Percentiles rank a stretch among this genome's conserved stretches.
Conservation (phyloP, 2,797 vertebrate genomes). For the Melanotaenia trifasciata region DNA sequence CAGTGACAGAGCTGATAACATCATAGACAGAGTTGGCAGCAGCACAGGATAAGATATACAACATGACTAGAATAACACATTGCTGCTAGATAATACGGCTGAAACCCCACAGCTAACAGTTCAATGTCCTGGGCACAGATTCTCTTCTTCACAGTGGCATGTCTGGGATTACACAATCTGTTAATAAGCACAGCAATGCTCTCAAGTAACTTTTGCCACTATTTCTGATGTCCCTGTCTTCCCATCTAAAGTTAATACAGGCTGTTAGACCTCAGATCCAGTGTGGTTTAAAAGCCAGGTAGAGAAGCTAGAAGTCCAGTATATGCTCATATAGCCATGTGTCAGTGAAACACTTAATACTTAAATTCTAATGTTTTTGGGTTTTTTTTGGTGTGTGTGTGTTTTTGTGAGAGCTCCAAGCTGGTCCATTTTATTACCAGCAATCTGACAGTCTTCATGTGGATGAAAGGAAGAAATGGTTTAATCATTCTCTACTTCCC, state of each 20-base stretch:
- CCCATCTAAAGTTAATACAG: neutral
- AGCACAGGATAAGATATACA: neutral
- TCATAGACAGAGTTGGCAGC: neutral
- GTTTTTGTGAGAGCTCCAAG: too few species aligned
- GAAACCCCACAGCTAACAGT: neutral
- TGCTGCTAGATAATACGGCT: neutral
- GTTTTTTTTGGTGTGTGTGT: neutral
- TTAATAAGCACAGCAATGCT: neutral
- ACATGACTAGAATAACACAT: neutral
- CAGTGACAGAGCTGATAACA: neutral
- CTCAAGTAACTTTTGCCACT: neutral
- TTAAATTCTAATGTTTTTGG: neutral
- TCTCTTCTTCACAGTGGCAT: neutral
- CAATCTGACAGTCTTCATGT: neutral
- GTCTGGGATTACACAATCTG: slow-evolving; percentile 1
- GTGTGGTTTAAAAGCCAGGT: neutral
- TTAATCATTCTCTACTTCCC: too few species aligned
- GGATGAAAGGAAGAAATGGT: neutral
- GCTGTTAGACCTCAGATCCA: neutral
- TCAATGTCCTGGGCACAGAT: neutral
- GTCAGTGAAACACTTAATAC: neutral
- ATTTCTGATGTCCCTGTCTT: neutral
- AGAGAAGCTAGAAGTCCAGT: neutral
- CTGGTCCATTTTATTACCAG: neutral
- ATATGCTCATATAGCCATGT: neutral